These are phyloP conservation scores for Meloidogyne hapla DNA, from an alignment of 1,140 invertebrate species.

Conservation along the genomic window DNA sequence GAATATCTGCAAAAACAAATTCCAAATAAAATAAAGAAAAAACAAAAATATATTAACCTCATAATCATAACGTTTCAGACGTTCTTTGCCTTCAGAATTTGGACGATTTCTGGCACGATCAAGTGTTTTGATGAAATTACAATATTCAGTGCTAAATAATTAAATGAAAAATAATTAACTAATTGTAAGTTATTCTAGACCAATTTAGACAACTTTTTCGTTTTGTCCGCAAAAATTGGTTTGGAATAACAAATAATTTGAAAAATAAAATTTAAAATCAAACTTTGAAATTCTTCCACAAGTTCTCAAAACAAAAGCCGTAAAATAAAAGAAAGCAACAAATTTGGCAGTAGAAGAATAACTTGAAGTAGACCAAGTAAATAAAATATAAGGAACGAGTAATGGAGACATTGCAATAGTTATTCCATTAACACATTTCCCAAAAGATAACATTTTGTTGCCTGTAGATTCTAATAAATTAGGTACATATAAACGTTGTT, in stretches of 20 bases:
- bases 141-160: conserved; percentile 32
- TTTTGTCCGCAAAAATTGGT: no score
- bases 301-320: conserved; percentile 5
- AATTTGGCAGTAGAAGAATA: background rate
- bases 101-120: background rate
- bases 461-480: conserved; percentile 30
- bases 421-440: conserved; percentile 13
- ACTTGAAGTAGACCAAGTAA: background rate
- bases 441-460: conserved; percentile 14
- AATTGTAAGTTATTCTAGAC: no score
- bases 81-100: conserved; percentile 12
- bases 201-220: no score
- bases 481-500: conserved; percentile 13
- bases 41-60: conserved; percentile 20
- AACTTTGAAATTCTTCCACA: conserved; percentile 35
- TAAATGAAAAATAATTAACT: no score
- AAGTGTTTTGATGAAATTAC: conserved; percentile 5
- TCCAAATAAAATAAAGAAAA: no score
- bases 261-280: conserved; percentile 8
- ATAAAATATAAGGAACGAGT: conserved; percentile 29
- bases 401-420: conserved; percentile 21
- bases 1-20: conserved; percentile 11
- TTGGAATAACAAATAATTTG: no score
- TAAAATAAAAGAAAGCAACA: conserved; percentile 2
- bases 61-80: conserved; percentile 31